Evolutionary conservation across 1,140 invertebrate species (phyloP).

Genomic region (Aphelinus atriplicis): DNA sequence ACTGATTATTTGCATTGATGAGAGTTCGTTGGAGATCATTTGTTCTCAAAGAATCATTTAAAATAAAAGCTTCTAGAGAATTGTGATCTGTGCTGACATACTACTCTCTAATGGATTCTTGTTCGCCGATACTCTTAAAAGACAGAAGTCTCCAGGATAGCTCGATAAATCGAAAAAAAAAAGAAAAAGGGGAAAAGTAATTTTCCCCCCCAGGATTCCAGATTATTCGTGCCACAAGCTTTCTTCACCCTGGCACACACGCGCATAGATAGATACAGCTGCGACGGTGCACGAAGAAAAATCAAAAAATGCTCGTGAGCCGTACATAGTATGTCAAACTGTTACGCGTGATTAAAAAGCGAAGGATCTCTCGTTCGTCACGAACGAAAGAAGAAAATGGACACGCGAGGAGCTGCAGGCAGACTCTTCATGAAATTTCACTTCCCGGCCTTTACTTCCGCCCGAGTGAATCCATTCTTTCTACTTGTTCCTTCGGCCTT

Average conservation of each 20-base stretch:
- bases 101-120: no score
- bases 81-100: no score
- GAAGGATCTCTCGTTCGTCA: constrained; percentile 10
- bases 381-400: background rate
- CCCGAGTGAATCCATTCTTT: constrained; percentile 23
- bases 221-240: background rate
- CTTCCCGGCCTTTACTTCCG: background rate
- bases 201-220: background rate
- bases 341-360: constrained; percentile 20
- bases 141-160: no score
- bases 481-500: no score
- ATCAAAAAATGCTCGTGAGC: background rate
- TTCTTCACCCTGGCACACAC: background rate
- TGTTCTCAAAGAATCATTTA: no score
- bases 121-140: no score
- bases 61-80: no score
- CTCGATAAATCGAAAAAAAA: background rate
- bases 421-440: constrained; percentile 18
- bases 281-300: background rate
- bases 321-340: background rate
- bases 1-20: no score
- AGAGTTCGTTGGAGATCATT: no score
- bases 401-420: background rate
- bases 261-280: background rate
- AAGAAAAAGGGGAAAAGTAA: background rate